A percentile compares a stretch with the other conserved stretches of the same genome.
Evolutionary conservation across 2,113 vertebrate species (phyloP).

Genomic region (Astur gentilis): DNA sequence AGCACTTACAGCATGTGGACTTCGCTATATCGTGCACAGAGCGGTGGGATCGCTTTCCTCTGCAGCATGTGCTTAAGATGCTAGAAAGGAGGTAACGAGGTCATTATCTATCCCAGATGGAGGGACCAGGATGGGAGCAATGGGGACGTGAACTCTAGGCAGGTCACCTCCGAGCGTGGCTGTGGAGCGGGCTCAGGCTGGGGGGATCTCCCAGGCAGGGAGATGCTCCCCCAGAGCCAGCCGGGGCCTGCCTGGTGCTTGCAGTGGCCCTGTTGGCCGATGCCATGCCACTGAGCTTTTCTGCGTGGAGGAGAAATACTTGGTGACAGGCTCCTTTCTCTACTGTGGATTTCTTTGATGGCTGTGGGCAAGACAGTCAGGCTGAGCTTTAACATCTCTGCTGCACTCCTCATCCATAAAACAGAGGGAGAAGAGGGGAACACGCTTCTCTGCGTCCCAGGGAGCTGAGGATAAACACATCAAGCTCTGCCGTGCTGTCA

Average conservation of each 20-base stretch:
- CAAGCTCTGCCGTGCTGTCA: neutral
- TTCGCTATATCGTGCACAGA: neutral
- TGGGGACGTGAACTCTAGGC: neutral
- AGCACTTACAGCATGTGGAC: neutral
- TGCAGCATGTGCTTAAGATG: neutral
- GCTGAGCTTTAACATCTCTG: neutral
- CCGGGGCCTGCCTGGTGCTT: neutral
- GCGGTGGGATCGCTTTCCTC: neutral
- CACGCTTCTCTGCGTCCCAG: neutral
- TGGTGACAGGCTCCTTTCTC: neutral
- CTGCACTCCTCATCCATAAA: neutral
- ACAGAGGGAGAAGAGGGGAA: neutral
- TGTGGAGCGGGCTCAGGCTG: neutral
- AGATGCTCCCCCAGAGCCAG: neutral
- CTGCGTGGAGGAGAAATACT: neutral
- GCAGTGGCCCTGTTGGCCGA: neutral
- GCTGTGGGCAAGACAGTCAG: neutral
- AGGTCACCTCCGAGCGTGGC: neutral
- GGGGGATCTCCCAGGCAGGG: neutral
- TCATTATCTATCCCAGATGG: neutral
- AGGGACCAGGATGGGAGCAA: neutral
- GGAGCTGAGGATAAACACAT: constrained; percentile 9
- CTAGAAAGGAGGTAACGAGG: neutral
- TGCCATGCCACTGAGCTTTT: neutral
- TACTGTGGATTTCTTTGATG: neutral